phyloP scores from a whole-genome alignment of 1,140 invertebrate genomes.

The Eueides isabella region DNA sequence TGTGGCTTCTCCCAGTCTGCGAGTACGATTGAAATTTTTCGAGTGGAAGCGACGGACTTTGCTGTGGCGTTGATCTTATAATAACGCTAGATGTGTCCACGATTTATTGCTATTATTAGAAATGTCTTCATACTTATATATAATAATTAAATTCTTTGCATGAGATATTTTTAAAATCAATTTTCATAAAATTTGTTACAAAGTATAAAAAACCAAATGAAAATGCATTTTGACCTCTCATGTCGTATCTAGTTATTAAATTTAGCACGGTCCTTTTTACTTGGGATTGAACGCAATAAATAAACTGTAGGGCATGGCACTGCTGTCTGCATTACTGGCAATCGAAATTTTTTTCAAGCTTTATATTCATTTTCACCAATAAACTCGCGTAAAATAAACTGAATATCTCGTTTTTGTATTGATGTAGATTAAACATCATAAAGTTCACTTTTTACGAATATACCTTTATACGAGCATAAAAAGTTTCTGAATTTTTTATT shows the following conservation, averaged over 20 bases:
- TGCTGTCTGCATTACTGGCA: slow-evolving; percentile 71
- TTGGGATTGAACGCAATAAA: slow-evolving; percentile 62
- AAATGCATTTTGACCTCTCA: background rate
- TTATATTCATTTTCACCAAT: slow-evolving; percentile 69
- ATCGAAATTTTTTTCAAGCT: slow-evolving; percentile 79
- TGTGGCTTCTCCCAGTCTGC: slow-evolving; percentile 68
- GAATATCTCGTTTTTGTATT: slow-evolving; percentile 35
- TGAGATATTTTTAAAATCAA: background rate
- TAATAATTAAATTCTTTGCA: background rate
- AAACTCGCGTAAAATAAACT: slow-evolving; percentile 74
- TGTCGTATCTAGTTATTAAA: slow-evolving; percentile 3
- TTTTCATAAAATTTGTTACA: background rate
- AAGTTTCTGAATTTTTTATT: background rate
- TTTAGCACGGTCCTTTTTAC: slow-evolving; percentile 6
- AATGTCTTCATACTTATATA: background rate
- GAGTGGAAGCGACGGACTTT: slow-evolving; percentile 77
- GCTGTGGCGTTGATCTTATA: slow-evolving; percentile 38
- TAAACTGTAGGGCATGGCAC: slow-evolving; percentile 67
- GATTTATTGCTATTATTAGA: background rate
- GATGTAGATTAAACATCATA: slow-evolving; percentile 61
- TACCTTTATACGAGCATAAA: background rate
- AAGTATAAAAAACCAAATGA: background rate
- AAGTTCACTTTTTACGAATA: slow-evolving; percentile 24
- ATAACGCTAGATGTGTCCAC: slow-evolving; percentile 25
- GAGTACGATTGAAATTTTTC: slow-evolving; percentile 78